These are phyloP conservation scores for Lordiphosa stackelbergi DNA, from an alignment of 1,140 invertebrate species.

Conservation along the genomic window DNA sequence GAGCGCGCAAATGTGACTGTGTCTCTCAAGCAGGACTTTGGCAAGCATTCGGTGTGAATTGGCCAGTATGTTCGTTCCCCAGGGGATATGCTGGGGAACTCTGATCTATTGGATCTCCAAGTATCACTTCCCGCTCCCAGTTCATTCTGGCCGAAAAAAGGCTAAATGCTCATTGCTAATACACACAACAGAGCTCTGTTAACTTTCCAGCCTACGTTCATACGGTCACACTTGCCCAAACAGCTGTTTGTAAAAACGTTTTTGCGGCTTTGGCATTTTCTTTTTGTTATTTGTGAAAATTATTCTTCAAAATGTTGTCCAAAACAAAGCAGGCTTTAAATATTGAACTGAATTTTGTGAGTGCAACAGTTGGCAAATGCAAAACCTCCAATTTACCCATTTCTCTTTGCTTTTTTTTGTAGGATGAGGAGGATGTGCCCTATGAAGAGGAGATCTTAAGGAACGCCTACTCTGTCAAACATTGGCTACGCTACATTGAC, in stretches of 20 bases:
- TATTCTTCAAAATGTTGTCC: constrained; percentile 39
- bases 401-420: no score
- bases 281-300: constrained; percentile 24
- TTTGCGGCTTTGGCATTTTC: constrained; percentile 46
- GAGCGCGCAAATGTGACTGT: no score
- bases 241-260: constrained; percentile 54
- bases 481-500: constrained; percentile 98
- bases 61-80: no score
- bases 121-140: no score
- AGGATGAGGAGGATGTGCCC: constrained; percentile 96
- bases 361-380: constrained; percentile 1
- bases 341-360: constrained; percentile 55
- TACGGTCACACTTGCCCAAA: constrained; percentile 17
- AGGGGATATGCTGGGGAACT: no score
- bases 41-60: no score
- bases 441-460: constrained; percentile 99
- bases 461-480: constrained; percentile 97
- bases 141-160: no score
- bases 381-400: not conserved
- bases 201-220: no score
- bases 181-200: no score
- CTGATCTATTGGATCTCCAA: no score
- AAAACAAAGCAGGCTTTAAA: constrained; percentile 26
- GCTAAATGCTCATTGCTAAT: no score
- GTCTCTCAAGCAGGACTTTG: no score